A percentile compares a stretch with the other conserved stretches of the same genome.
These are phyloP conservation scores for Halcyon senegalensis DNA, from an alignment of 2,113 vertebrate genomes.

Conservation along the genomic window DNA sequence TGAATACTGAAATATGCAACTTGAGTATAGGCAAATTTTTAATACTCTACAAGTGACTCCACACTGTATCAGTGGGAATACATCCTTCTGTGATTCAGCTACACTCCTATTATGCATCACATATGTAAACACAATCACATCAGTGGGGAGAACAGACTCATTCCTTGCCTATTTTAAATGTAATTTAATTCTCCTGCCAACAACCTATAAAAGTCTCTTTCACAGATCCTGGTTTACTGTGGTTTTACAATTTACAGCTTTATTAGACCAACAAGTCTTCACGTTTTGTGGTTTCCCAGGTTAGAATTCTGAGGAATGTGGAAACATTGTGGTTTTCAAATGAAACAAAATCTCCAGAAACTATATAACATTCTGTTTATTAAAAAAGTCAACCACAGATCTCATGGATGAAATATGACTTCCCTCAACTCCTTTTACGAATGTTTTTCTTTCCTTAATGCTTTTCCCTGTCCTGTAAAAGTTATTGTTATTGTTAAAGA, in stretches of 20 bases:
- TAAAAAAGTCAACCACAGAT: neutral
- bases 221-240: neutral
- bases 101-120: neutral
- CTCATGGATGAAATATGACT: neutral
- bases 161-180: neutral
- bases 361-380: neutral
- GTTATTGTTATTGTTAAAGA: neutral
- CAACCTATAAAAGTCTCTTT: neutral
- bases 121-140: neutral
- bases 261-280: neutral
- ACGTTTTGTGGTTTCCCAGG: neutral
- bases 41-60: neutral
- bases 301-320: neutral
- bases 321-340: neutral
- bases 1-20: neutral
- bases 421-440: neutral
- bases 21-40: neutral
- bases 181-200: neutral
- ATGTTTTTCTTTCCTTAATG: neutral
- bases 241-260: neutral
- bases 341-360: neutral
- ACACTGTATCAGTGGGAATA: neutral
- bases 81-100: neutral
- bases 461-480: neutral
- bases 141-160: neutral